phyloP scores from a whole-genome alignment of 1,140 invertebrate genomes.

The Drosophila ohnishii region DNA sequence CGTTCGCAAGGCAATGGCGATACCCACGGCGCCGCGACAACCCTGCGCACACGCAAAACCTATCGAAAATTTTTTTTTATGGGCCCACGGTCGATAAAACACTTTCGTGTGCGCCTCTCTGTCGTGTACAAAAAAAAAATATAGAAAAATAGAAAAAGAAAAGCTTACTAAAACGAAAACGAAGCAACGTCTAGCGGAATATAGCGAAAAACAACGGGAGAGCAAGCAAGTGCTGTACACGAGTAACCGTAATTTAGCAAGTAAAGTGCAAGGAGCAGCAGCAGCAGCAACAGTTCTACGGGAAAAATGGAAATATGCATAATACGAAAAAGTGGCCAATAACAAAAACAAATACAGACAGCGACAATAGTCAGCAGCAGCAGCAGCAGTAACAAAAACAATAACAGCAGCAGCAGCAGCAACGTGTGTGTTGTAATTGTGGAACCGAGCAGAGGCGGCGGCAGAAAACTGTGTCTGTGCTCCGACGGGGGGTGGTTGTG shows the following conservation, averaged over 20 bases:
- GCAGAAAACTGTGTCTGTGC: slow-evolving; percentile 44
- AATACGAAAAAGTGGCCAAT: slow-evolving; percentile 71
- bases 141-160: slow-evolving; percentile 38
- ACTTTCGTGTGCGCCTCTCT: slow-evolving; percentile 61
- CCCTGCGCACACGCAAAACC: slow-evolving; percentile 34
- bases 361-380: slow-evolving; percentile 53
- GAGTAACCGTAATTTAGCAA: slow-evolving; percentile 36
- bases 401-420: slow-evolving; percentile 28
- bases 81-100: slow-evolving; percentile 68
- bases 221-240: slow-evolving; percentile 19
- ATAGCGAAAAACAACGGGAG: slow-evolving; percentile 4
- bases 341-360: slow-evolving; percentile 61
- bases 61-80: slow-evolving; percentile 61
- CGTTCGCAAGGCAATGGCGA: slow-evolving; percentile 20
- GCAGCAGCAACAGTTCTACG: slow-evolving; percentile 37
- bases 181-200: slow-evolving; percentile 9
- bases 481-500: slow-evolving; percentile 36
- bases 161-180: slow-evolving; percentile 40
- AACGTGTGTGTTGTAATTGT: slow-evolving; percentile 55
- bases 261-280: slow-evolving; percentile 25
- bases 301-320: slow-evolving; percentile 66
- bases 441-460: slow-evolving; percentile 25
- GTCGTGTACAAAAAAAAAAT: slow-evolving; percentile 69
- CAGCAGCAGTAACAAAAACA: slow-evolving; percentile 56
- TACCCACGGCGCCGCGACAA: slow-evolving; percentile 31